Percentiles rank a stretch among this genome's conserved stretches.
phyloP scores from a whole-genome alignment of 2,113 vertebrate species.

The Catharus minimus region DNA sequence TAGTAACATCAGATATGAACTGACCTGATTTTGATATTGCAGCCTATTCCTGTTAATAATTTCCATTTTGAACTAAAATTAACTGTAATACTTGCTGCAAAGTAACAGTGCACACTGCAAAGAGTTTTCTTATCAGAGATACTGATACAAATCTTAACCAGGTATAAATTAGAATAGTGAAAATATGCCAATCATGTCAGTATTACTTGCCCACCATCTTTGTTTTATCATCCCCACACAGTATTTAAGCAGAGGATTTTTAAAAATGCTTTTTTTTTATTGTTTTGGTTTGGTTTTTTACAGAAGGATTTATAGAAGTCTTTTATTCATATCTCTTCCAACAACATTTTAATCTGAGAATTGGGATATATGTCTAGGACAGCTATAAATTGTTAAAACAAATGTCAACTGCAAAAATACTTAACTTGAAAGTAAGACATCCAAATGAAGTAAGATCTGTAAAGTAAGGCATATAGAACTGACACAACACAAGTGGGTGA shows the following conservation, averaged over 20 bases:
- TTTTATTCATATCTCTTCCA: neutral
- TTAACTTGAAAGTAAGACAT: neutral
- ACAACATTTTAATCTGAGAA: neutral
- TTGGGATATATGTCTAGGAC: neutral
- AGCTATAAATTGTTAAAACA: constrained; percentile 1
- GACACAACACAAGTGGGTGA: neutral
- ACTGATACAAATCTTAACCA: neutral
- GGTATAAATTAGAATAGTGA: neutral
- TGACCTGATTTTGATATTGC: neutral
- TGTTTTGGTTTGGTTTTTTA: neutral
- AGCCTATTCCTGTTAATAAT: neutral
- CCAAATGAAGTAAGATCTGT: constrained; percentile 1
- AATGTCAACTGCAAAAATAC: neutral
- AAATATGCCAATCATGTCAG: neutral
- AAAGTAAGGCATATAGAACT: neutral
- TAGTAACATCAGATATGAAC: neutral
- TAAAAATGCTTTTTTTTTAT: neutral
- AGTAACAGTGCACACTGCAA: neutral
- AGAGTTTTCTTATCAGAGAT: neutral
- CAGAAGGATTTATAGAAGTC: neutral
- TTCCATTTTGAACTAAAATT: neutral
- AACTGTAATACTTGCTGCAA: neutral
- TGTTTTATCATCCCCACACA: neutral
- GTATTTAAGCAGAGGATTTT: neutral
- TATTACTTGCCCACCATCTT: neutral